Evolutionary conservation across 2,888 invertebrate genomes (phyloP), one percentile per base, ranked within the genome.

Genomic region (Drosophila diplacantha): DNA sequence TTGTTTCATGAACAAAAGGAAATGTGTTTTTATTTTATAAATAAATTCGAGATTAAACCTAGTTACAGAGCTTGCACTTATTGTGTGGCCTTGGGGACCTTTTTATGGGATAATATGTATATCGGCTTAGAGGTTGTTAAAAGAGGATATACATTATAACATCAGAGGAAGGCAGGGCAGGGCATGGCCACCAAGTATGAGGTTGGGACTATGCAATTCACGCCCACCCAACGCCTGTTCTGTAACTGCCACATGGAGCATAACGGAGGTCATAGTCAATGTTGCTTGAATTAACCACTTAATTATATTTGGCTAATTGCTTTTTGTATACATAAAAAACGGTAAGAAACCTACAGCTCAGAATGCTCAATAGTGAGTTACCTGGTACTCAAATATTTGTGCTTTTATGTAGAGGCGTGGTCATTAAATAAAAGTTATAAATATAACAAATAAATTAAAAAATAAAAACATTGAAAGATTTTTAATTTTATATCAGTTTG

Each of bases 1-100:
- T 81, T 83, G 74, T 68, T 65, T 68, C 60, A 69, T 78, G 66
- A 79, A 69, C 74, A 65, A 76, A 65, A 66, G 71, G 73, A 74
- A 67, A 81, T 79, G 78, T 81, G 78, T 79, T 81, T 77, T 78
- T 78, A 78, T 78, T 78, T 78, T 78, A 78, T 78, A 78, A 78
- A 78, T 78, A 81, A 78, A 78, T 74, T 76, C 68, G 73, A 78
- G 74, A 81, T 81, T 74, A 49, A 52, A 66, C 34, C 43, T 22
- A 52, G 44, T 20, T 8, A 12, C 4, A 14, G 18, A 43, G 29
- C 3, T 1, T 39, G 8, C 8, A 4, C 1, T 20, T 7, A 20
- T 16, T 26, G 12, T 29, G 16, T 38, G 38, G 12, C 2, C 26
- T 26, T 26, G 26, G n/a, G 22, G 22, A n/a, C 9, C 5, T n/a